Evolutionary conservation across 1,140 invertebrate species (phyloP), one percentile per base, ranked within the genome.

Genomic region (Drosophila pallidifrons): DNA sequence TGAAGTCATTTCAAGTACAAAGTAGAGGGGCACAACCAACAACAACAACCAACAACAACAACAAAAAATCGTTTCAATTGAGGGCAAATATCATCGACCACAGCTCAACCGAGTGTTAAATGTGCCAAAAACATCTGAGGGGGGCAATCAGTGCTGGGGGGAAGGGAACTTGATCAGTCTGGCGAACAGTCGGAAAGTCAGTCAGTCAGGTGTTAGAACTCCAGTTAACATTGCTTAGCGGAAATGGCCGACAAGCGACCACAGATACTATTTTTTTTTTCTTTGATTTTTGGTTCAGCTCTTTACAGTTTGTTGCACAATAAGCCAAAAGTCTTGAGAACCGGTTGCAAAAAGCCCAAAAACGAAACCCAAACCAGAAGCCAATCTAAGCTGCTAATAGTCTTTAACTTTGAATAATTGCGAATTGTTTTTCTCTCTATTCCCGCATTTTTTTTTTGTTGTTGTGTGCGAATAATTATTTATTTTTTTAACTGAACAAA

Each of bases 1-100:
- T 82, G 83, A 87, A 82, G 82, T 87, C 83, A 87, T 87, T 87
- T 82, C 79, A 58, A 86, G 82, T 79, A 58, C 66, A 59, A 41
- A 38, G 45, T 15, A 13, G 15, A 38, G 30, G 30, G 52, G n/a
- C 20, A 25, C 20, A 25, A 4, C 20, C 20, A 25, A 25, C 20
- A 25, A 25, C 20, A 41, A 57, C 15, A 15, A 15, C 1, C 15
- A 15, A 16, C 16, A 16, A 16, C 16, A 16, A 16, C 16, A 16
- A 25, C 20, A 41, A 57, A 57, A 45, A 57, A 49, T 52, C 58
- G 58, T 51, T 75, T 76, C 76, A 71, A 87, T 82, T 77, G 79
- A 74, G 82, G 79, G 68, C 82, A 86, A 78, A 47, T 32, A 75
- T 41, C 63, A 43, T 52, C 51, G 16, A 43, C 15, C 20, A 38